A percentile compares a stretch with the other conserved stretches of the same genome.
phyloP scores from a whole-genome alignment of 2,888 invertebrate genomes.

The Beris morrisii region DNA sequence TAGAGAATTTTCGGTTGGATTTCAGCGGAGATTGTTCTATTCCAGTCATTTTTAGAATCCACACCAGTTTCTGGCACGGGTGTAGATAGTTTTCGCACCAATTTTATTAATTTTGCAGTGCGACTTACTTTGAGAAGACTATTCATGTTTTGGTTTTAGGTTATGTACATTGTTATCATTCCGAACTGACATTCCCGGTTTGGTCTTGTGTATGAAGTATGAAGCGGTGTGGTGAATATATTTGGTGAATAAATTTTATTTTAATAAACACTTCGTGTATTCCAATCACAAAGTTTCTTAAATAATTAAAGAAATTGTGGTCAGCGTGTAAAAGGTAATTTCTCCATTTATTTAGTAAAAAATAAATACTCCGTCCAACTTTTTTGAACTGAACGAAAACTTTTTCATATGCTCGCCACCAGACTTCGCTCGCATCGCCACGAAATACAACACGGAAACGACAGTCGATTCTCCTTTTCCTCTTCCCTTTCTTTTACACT shows the following conservation, averaged over 20 bases:
- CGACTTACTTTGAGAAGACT: neutral
- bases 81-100: neutral
- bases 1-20: slow-evolving; percentile 44
- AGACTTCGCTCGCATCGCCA: neutral
- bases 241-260: no score
- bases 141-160: slow-evolving; percentile 11
- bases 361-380: no score
- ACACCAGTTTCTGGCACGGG: neutral
- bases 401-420: neutral
- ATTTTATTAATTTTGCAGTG: neutral
- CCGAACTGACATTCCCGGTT: no score
- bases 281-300: no score
- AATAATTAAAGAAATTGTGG: no score
- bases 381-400: no score
- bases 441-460: slow-evolving; percentile 16
- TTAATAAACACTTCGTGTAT: no score
- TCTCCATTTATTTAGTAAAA: no score
- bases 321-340: no score
- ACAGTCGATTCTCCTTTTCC: neutral
- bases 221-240: no score
- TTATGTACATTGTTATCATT: slow-evolving; percentile 9
- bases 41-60: no score
- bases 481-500: slow-evolving; percentile 15
- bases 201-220: no score
- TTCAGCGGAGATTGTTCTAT: slow-evolving; percentile 1